phyloP scores from a whole-genome alignment of 1,140 invertebrate genomes.

The Eciton burchellii region DNA sequence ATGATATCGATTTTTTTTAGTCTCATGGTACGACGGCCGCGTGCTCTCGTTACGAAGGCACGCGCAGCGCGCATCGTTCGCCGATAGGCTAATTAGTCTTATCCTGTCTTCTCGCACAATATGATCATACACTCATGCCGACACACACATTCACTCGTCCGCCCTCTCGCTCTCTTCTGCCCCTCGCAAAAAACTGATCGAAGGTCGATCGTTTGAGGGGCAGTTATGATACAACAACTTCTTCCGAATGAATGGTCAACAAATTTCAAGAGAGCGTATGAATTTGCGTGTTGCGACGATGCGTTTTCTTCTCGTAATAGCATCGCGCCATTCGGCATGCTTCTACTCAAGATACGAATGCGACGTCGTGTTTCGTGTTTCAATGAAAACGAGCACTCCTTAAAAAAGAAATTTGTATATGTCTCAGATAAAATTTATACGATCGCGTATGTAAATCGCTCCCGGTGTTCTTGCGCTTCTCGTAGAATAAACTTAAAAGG shows the following conservation, averaged over 20 bases:
- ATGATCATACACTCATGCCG: conserved; percentile 62
- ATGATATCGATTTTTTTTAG: conserved; percentile 85
- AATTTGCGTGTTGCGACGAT: conserved; percentile 51
- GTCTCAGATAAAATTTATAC: not conserved
- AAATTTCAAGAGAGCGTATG: conserved; percentile 66
- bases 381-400: not conserved
- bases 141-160: conserved; percentile 21
- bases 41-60: conserved; percentile 61
- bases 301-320: conserved; percentile 18
- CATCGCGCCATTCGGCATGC: not conserved
- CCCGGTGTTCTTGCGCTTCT: not conserved
- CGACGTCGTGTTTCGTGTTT: conserved; percentile 23
- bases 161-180: conserved; percentile 38
- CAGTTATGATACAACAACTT: conserved; percentile 79
- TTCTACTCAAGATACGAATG: not conserved
- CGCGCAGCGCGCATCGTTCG: conserved; percentile 73
- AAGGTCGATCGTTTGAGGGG: conserved; percentile 53
- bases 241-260: conserved; percentile 80
- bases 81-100: conserved; percentile 83
- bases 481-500: conserved; percentile 28
- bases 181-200: conserved; percentile 25
- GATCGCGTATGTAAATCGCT: not conserved
- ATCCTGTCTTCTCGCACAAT: conserved; percentile 79
- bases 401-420: conserved; percentile 13
- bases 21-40: conserved; percentile 82